phyloP scores from a whole-genome alignment of 2,888 invertebrate species.

The Drosophila helvetica region DNA sequence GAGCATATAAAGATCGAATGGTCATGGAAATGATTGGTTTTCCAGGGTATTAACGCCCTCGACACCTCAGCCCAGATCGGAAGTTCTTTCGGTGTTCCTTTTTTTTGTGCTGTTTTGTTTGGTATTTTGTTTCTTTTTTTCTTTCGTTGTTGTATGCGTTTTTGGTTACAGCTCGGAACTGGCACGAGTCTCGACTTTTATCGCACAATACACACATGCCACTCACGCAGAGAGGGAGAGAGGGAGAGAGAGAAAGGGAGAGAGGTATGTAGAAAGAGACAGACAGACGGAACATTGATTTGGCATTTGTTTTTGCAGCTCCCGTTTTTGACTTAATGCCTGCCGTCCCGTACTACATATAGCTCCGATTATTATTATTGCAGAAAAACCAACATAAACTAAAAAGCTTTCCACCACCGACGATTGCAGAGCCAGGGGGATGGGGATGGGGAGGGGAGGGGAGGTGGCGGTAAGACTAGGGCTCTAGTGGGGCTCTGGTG shows the following conservation, averaged over 20 bases:
- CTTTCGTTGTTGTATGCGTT: constrained; percentile 41
- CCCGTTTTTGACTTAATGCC: constrained; percentile 64
- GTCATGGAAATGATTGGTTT: no score
- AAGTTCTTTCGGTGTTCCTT: not conserved
- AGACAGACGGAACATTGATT: constrained; percentile 60
- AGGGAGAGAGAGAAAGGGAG: constrained; percentile 22
- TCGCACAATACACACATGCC: constrained; percentile 53
- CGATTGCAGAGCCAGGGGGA: no score
- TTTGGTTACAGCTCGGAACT: constrained; percentile 57
- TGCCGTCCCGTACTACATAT: not conserved
- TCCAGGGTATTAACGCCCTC: not conserved
- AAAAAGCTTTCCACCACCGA: constrained; percentile 26
- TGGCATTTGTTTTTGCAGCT: constrained; percentile 55
- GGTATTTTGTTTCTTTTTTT: not conserved
- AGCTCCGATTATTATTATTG: constrained; percentile 53
- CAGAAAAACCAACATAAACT: constrained; percentile 43
- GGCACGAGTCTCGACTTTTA: constrained; percentile 74
- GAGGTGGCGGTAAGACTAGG: not conserved
- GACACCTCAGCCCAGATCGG: not conserved
- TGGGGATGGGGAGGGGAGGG: no score
- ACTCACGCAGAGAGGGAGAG: constrained; percentile 37
- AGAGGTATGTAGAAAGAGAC: constrained; percentile 9
- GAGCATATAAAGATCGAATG: no score
- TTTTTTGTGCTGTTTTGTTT: constrained; percentile 40
- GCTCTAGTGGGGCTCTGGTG: constrained; percentile 2